Conservation (phyloP, 1,140 invertebrate genomes). For the Drosophila sp. region DNA sequence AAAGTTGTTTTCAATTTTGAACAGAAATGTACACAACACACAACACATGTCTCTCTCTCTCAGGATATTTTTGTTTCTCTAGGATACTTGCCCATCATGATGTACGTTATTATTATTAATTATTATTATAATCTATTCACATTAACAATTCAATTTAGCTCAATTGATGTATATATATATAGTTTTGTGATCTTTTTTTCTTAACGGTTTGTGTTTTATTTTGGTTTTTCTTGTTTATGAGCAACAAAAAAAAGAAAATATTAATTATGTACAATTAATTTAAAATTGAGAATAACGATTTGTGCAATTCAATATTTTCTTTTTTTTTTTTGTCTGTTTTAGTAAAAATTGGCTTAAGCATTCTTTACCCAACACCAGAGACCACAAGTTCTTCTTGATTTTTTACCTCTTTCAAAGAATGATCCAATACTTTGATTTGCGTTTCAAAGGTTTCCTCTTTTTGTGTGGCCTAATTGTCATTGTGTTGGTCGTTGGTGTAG, state of each 20-base stretch:
- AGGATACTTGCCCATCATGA: slow-evolving; percentile 58
- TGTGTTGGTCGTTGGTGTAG: slow-evolving; percentile 23
- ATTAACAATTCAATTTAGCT: slow-evolving; percentile 12
- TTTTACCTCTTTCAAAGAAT: slow-evolving; percentile 96
- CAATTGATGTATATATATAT: neutral
- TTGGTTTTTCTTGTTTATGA: slow-evolving; percentile 30
- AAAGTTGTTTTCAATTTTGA: slow-evolving; percentile 83
- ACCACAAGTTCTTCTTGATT: slow-evolving; percentile 25
- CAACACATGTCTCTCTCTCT: neutral
- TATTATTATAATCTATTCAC: neutral
- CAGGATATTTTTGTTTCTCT: neutral
- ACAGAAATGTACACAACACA: slow-evolving; percentile 71
- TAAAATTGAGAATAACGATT: slow-evolving; percentile 83
- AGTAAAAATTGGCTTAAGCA: slow-evolving; percentile 10
- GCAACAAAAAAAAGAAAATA: slow-evolving; percentile 72
- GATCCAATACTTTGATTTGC: slow-evolving; percentile 95
- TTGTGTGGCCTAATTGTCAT: slow-evolving; percentile 91
- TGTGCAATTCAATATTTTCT: slow-evolving; percentile 83
- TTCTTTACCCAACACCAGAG: slow-evolving; percentile 57
- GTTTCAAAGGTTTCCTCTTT: slow-evolving; percentile 98
- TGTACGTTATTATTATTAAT: slow-evolving; percentile 44
- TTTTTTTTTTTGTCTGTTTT: slow-evolving; percentile 48
- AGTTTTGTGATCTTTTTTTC: slow-evolving; percentile 3
- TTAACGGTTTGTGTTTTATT: slow-evolving; percentile 34
- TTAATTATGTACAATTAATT: slow-evolving; percentile 81